Percentiles rank a stretch among this genome's conserved stretches.
phyloP scores from a whole-genome alignment of 1,140 invertebrate species.

The Drosophila tani region DNA sequence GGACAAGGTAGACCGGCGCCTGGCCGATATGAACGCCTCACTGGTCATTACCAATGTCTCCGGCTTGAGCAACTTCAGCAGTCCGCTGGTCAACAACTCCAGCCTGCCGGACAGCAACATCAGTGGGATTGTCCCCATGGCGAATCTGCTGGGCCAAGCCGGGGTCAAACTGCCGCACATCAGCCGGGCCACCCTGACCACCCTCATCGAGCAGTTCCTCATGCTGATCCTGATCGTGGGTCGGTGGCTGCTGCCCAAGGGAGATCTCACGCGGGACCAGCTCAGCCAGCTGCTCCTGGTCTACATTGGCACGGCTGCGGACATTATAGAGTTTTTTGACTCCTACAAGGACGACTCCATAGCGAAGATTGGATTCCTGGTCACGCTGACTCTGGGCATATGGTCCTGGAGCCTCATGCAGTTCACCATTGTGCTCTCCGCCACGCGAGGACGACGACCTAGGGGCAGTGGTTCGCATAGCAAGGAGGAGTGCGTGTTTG shows the following conservation, averaged over 20 bases:
- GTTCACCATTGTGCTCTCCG: conserved; percentile 95
- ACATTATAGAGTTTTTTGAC: conserved; percentile 98
- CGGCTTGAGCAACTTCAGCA: conserved; percentile 30
- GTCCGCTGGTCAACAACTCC: conserved; percentile 78
- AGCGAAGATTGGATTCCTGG: conserved; percentile 89
- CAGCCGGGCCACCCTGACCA: conserved; percentile 92
- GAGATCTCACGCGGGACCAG: conserved; percentile 95
- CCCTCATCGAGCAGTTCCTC: conserved; percentile 94
- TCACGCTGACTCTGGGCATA: conserved; percentile 91
- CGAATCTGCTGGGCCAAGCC: conserved; percentile 64
- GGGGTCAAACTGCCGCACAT: conserved; percentile 71
- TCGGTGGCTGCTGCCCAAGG: conserved; percentile 95
- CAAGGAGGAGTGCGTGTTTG: conserved; percentile 68
- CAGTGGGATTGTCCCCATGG: conserved; percentile 85
- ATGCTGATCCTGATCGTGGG: conserved; percentile 95
- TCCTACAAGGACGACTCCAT: conserved; percentile 95
- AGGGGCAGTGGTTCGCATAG: conserved; percentile 71
- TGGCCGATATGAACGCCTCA: conserved; percentile 36
- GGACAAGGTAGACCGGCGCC: conserved; percentile 90
- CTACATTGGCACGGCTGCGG: conserved; percentile 94
- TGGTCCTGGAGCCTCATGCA: conserved; percentile 96
- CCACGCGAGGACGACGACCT: conserved; percentile 90
- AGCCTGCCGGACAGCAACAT: conserved; percentile 66
- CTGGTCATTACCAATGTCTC: conserved; percentile 24
- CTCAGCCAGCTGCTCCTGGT: conserved; percentile 95